A percentile compares a stretch with the other conserved stretches of the same genome.
Evolutionary conservation across 2,888 invertebrate species (phyloP).

Genomic region (Caprella mutica): DNA sequence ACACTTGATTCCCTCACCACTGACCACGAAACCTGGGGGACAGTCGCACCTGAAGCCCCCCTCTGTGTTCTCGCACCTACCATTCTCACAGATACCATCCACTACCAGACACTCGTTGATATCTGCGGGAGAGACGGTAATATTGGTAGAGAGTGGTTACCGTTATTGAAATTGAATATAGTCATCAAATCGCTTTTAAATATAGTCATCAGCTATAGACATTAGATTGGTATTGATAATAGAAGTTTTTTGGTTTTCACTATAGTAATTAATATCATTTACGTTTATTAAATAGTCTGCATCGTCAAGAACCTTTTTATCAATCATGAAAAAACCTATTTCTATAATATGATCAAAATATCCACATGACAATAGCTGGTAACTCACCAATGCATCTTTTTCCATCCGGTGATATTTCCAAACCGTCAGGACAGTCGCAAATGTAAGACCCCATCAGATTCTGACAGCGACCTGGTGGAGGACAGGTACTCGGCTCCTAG

Average conservation of each 20-base stretch:
- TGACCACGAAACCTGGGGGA: constrained; percentile 59
- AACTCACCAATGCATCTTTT: constrained; percentile 47
- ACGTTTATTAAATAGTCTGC: no score
- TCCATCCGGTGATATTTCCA: constrained; percentile 53
- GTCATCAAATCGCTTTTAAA: no score
- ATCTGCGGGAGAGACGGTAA: constrained; percentile 51
- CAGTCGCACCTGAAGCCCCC: constrained; percentile 74
- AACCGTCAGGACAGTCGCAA: constrained; percentile 69
- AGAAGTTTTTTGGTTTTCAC: no score
- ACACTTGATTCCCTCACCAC: constrained; percentile 56
- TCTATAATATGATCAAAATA: no score
- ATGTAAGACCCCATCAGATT: constrained; percentile 58
- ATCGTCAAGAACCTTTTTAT: no score
- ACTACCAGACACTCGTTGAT: constrained; percentile 64
- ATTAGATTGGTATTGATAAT: no score
- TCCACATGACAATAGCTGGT: no score
- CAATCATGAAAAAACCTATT: no score
- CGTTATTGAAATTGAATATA: no score
- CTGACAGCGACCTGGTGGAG: constrained; percentile 53
- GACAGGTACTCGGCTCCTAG: constrained; percentile 49
- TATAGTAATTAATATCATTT: no score
- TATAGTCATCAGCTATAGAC: no score
- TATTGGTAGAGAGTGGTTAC: no score
- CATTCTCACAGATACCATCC: constrained; percentile 56
- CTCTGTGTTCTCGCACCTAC: constrained; percentile 66